These are phyloP conservation scores for Amphiprion clarkii DNA, from an alignment of 2,797 vertebrate species.

Conservation along the genomic window DNA sequence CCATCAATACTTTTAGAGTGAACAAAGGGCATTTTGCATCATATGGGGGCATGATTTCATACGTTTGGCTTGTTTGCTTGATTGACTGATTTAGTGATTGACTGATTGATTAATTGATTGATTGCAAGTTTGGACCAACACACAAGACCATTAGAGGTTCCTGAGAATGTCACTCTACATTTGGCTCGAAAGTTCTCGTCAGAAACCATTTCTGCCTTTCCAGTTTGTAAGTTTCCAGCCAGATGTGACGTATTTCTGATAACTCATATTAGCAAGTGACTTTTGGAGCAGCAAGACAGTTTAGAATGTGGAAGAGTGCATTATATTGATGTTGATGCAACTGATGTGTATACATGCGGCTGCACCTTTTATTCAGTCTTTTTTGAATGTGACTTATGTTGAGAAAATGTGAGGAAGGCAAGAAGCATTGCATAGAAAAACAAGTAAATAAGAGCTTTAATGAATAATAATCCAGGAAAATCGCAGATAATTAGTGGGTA, in stretches of 20 bases:
- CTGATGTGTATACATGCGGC: no score
- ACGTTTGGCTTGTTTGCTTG: background rate
- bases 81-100: conserved; percentile 32
- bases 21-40: conserved; percentile 45
- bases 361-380: background rate
- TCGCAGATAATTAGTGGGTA: no score
- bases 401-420: conserved; percentile 15
- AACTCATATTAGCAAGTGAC: conserved; percentile 56
- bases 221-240: conserved; percentile 43
- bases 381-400: conserved; percentile 44
- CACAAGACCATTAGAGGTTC: conserved; percentile 37
- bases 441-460: background rate
- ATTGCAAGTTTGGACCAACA: conserved; percentile 35
- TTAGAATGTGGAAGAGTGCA: conserved; percentile 46
- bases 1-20: conserved; percentile 16
- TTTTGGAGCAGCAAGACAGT: conserved; percentile 35
- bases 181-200: conserved; percentile 45
- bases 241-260: conserved; percentile 55
- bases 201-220: conserved; percentile 36
- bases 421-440: background rate
- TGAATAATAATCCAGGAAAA: background rate
- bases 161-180: conserved; percentile 44
- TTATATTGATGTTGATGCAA: conserved; percentile 31
- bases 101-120: background rate
- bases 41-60: conserved; percentile 22